Percentiles rank a stretch among this genome's conserved stretches.
These are phyloP conservation scores for Anoncus sp. DNA, from an alignment of 2,888 invertebrate genomes.

Conservation along the genomic window DNA sequence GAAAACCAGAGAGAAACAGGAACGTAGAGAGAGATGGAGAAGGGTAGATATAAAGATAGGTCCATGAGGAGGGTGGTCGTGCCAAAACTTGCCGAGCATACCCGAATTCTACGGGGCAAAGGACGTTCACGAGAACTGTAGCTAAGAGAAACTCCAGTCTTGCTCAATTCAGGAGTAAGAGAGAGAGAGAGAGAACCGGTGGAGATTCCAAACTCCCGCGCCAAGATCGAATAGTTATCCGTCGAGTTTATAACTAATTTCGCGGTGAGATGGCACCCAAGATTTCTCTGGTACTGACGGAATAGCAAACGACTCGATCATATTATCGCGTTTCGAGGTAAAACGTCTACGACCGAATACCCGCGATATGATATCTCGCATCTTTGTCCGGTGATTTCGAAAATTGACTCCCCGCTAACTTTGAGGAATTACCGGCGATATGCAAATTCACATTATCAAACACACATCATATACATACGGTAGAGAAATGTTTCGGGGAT, in stretches of 20 bases:
- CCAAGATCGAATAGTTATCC: slow-evolving; percentile 49
- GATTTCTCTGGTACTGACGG: slow-evolving; percentile 15
- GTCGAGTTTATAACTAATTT: slow-evolving; percentile 57
- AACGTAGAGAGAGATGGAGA: slow-evolving; percentile 12
- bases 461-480: neutral
- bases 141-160: slow-evolving; percentile 23
- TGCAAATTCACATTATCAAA: neutral
- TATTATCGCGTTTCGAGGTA: slow-evolving; percentile 10
- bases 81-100: slow-evolving; percentile 22
- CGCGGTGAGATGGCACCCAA: slow-evolving; percentile 31
- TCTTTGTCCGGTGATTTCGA: neutral
- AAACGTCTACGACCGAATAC: slow-evolving; percentile 15
- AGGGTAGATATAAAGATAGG: neutral
- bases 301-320: slow-evolving; percentile 34
- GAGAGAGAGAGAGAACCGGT: slow-evolving; percentile 26
- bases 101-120: slow-evolving; percentile 23
- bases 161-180: slow-evolving; percentile 11
- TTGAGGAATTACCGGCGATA: neutral
- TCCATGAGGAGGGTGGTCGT: slow-evolving; percentile 15
- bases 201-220: slow-evolving; percentile 43
- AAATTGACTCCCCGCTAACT: slow-evolving; percentile 3
- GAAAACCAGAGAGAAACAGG: neutral
- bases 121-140: slow-evolving; percentile 8
- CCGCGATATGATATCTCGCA: slow-evolving; percentile 13
- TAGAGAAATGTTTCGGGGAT: neutral